Evolutionary conservation across 1,140 invertebrate species (phyloP), one percentile per base, ranked within the genome.

Genomic region (Drosophila dunni): DNA sequence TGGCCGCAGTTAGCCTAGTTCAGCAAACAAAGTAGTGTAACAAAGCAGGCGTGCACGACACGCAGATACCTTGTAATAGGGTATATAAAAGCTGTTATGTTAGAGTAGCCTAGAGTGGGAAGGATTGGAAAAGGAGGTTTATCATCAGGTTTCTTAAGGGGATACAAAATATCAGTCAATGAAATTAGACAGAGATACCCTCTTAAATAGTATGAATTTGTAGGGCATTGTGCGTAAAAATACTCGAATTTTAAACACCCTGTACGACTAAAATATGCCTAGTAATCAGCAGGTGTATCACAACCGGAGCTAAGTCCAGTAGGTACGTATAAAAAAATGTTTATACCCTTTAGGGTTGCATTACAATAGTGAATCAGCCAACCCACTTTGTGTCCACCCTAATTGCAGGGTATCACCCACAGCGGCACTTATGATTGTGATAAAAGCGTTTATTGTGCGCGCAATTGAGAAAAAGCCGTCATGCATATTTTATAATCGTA

Each of bases 401-500:
- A 8, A n/a, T 45, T 65, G 2, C 50, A 48, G 63, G 44, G 20
- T 48, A 67, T n/a, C 15, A 29, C 17, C 11, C 15, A 4, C 34
- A 34, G 17, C 34, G 38, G 44, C 56, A 40, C 64, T 67, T 56
- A 51, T 60, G 20, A 33, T 51, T 60, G 45, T 50, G 20, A 48
- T 67, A 40, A 58, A 67, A 68, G 45, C 53, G 65, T 58, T 67
- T 34, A 46, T 40, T 56, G 20, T 9, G 62, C 64, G 56, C 51
- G 45, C 62, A 86, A 65, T 38, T 79, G 63, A 74, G 68, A 79
- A 60, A 70, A 78, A 77, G 66, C 79, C 83, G 76, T 83, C 83
- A 88, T 78, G 83, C 79, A 88, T 83, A 86, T 88, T 82, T 85
- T 62, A 78, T 86, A 33, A 11, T 13, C 36, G 50, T 54, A 42